Conservation (phyloP, 2,888 invertebrate genomes). For the Notodonta dromedarius region DNA sequence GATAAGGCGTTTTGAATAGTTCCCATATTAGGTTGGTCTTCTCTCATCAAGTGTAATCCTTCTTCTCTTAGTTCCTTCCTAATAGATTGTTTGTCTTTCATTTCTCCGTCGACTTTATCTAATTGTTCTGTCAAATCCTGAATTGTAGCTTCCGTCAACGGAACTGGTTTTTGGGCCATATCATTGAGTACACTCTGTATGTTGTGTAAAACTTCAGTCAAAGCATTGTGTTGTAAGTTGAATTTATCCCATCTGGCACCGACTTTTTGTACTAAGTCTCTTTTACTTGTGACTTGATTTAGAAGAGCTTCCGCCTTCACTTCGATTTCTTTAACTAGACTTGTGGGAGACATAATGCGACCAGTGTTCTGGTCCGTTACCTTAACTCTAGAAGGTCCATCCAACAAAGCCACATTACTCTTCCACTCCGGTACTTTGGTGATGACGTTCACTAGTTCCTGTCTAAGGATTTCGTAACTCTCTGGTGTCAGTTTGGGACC, state of each 20-base stretch:
- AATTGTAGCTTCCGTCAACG: constrained; percentile 75
- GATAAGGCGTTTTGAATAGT: constrained; percentile 91
- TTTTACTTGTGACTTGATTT: constrained; percentile 86
- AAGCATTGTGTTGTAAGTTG: constrained; percentile 87
- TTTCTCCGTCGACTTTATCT: constrained; percentile 81
- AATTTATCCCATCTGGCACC: constrained; percentile 92
- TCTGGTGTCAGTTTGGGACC: constrained; percentile 88
- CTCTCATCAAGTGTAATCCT: constrained; percentile 91
- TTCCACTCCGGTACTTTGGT: constrained; percentile 89
- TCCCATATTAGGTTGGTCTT: constrained; percentile 91
- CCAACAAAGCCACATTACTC: constrained; percentile 86
- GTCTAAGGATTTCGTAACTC: constrained; percentile 87
- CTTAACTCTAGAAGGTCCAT: constrained; percentile 87
- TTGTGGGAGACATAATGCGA: constrained; percentile 88
- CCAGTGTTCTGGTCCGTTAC: constrained; percentile 89
- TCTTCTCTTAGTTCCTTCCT: constrained; percentile 91
- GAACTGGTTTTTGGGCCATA: constrained; percentile 79
- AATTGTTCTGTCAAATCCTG: constrained; percentile 79
- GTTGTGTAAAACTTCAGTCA: constrained; percentile 86
- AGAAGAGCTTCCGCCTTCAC: constrained; percentile 87
- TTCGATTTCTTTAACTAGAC: constrained; percentile 89
- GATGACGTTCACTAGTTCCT: constrained; percentile 88
- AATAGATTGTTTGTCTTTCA: constrained; percentile 84
- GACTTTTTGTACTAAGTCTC: constrained; percentile 88
- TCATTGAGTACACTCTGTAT: constrained; percentile 84